These are phyloP conservation scores for Hemaris fuciformis DNA, from an alignment of 2,888 invertebrate species.

Conservation along the genomic window DNA sequence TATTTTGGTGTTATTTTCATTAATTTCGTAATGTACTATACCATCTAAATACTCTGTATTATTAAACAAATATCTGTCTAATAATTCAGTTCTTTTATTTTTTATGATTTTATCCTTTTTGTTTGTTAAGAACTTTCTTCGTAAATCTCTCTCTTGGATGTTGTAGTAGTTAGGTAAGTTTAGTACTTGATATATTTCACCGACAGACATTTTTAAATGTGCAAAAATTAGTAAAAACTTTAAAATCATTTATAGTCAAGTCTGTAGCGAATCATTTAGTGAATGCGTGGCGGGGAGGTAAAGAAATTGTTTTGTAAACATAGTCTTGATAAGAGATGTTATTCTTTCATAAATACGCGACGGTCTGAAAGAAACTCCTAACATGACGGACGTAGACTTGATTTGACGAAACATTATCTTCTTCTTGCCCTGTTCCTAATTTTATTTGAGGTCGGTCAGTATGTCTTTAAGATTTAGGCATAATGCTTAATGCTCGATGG, in stretches of 20 bases:
- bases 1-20: conserved; percentile 15
- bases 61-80: conserved; percentile 27
- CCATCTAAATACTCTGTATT: conserved; percentile 40
- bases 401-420: too few relatives aligned
- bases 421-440: too few relatives aligned
- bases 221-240: neutral
- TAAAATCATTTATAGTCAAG: neutral
- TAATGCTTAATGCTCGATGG: too few relatives aligned
- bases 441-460: too few relatives aligned
- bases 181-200: conserved; percentile 12
- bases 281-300: too few relatives aligned
- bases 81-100: conserved; percentile 14
- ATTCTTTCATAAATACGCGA: too few relatives aligned
- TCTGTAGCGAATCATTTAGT: neutral
- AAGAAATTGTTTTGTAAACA: too few relatives aligned
- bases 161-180: conserved; percentile 18
- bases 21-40: conserved; percentile 38
- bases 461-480: too few relatives aligned
- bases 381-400: too few relatives aligned
- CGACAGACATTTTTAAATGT: neutral
- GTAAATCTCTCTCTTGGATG: conserved; percentile 20
- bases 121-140: conserved; percentile 32
- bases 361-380: too few relatives aligned
- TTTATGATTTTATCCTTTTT: conserved; percentile 26
- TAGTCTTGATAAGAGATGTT: too few relatives aligned